Evolutionary conservation across 2,113 vertebrate genomes (phyloP), one percentile per base, ranked within the genome.

Genomic region (human): DNA sequence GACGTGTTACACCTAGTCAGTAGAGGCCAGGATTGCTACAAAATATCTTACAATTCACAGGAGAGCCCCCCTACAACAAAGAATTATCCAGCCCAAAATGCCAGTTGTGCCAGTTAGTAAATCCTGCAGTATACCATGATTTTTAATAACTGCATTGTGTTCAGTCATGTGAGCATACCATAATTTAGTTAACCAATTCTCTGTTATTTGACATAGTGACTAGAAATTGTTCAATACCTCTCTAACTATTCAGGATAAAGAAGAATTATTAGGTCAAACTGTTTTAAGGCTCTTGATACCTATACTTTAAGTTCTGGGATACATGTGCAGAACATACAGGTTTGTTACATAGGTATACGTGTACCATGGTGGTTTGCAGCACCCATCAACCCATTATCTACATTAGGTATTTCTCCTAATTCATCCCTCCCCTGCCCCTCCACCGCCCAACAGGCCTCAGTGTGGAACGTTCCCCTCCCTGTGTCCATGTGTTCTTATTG

Each of bases 91-190:
- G 16, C 61, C 48, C 32, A 18, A 93, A 91, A 48, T 83, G 10
- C 30, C 18, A 35, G 3, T n/a, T 32, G 12, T 84, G 68, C 45
- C n/a, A 57, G 12, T 40, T 88, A n/a, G 18, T 45, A 91, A 95
- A 70, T 38, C 30, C 30, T 90, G 32, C 7, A 55, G 2, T 79
- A 0, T 78, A 57, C 17, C 35, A 17, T 85, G 59, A 57, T 50
- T 93, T 95, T 93, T 83, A 94, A 82, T 96, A 76, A 48, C 52
- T 90, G 8, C 57, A 40, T 23, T 68, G 11, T 86, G 35, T 64
- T 72, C 17, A 45, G 52, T 86, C 43, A 52, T 57, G 50, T 68
- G 40, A 66, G 25, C 57, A 59, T 59, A 43, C 20, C 35, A 23
- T n/a, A 27, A 23, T 52, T 68, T 78, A 78, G 30, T 57, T 96